These are phyloP conservation scores for Sphyrna mokarran DNA, from an alignment of 2,113 vertebrate genomes.

Conservation along the genomic window DNA sequence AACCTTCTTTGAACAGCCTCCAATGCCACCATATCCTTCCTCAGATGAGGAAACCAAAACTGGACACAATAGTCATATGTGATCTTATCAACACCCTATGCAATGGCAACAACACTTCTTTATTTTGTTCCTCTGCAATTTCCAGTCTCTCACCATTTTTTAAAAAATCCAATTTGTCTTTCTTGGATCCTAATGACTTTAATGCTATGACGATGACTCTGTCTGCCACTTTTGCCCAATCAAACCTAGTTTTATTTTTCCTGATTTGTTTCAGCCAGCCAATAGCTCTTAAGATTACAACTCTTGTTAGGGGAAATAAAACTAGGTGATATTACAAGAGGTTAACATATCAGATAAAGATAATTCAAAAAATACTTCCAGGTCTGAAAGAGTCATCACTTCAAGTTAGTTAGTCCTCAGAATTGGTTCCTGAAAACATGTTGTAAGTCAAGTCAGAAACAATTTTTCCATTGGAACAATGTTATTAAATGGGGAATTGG, in stretches of 20 bases:
- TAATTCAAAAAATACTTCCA: background rate
- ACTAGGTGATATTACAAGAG: background rate
- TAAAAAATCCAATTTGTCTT: background rate
- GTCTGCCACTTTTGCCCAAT: background rate
- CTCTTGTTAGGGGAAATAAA: background rate
- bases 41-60: no score
- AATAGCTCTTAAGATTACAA: background rate
- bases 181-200: background rate
- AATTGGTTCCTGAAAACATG: no score
- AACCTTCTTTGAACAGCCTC: no score
- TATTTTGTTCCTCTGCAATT: no score
- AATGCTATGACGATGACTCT: background rate
- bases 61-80: no score
- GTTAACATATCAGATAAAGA: background rate
- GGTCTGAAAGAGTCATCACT: background rate
- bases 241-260: background rate
- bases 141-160: background rate
- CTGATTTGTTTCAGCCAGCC: background rate
- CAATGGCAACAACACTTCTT: no score
- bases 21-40: no score
- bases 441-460: no score
- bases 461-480: no score
- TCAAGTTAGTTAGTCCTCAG: background rate
- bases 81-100: no score
- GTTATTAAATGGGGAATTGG: no score